Evolutionary conservation across 2,113 vertebrate species (phyloP), one percentile per base, ranked within the genome.

Genomic region (Muscicapa adusta): DNA sequence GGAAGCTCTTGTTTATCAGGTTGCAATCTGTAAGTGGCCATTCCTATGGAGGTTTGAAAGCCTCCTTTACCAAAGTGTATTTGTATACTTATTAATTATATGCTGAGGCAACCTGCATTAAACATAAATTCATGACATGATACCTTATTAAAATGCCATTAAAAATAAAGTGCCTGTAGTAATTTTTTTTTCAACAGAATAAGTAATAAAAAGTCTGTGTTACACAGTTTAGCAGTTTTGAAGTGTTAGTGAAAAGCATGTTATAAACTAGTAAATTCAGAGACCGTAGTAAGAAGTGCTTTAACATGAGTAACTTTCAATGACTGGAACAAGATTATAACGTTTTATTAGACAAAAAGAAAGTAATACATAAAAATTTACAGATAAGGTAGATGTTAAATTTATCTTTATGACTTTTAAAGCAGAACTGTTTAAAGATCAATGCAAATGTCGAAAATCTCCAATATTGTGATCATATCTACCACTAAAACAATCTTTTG

Each of bases 101-200:
- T 60, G 38, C 31, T 71, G 51, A 94, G 34, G 36, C 34, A 89
- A 84, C 67, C 18, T 56, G 31, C 9, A 0, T 71, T 76, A 75
- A 63, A 70, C 19, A 79, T 61, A 94, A 93, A 94, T 87, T 90
- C 40, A 72, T 77, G 34, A 12, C 76, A 89, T 86, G 75, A 36
- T 66, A 77, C 50, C 26, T 76, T 62, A 85, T 90, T 87, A 93
- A 92, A 96, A 91, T 88, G 53, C 51, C 58, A 82, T 87, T 87
- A 93, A 91, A 96, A 90, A 76, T 47, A 65, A 79, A 19, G 43
- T 28, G 68, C 51, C 68, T 57, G 20, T 72, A 84, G 57, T 47
- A n/a, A 22, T 43, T 65, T 92, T 96, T 96, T 77, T 86, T 26
- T 94, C 78, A 80, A 90, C 34, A 85, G 54, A 92, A 50, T 16